Evolutionary conservation across 1,140 invertebrate species (phyloP), one percentile per base, ranked within the genome.

Genomic region (Galleria mellonella): DNA sequence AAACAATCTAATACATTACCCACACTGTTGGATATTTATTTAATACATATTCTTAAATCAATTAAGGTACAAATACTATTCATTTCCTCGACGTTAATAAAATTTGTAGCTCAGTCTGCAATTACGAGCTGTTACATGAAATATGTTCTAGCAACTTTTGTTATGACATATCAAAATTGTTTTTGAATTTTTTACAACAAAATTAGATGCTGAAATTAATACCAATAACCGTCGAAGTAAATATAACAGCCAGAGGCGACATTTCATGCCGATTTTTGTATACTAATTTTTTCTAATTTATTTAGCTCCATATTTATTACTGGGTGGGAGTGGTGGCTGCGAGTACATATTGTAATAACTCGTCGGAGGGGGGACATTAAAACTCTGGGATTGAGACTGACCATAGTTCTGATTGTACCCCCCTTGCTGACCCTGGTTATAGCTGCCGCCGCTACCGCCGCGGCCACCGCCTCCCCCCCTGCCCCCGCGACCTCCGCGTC

Each of bases 291-390:
- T 31, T 29, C 15, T 4, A 4, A 12, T 36, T 31, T 35, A 55
- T 31, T 66, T 59, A 13, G 53, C 37, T n/a, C 17, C 35, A 36
- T 49, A 58, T 30, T 63, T 51, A 12, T 36, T 49, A 9, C 45
- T 45, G 1, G 55, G 55, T 9, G 62, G 55, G 4, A 67, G 67
- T 0, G 69, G 74, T 0, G 72, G 77, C 35, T 77, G 73, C 0
- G 72, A 53, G 36, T 81, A 83, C 76, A 83, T 83, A 45, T 81
- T 81, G 38, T 83, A 83, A 45, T 81, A 83, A 43, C 58, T 74
- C 11, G 63, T 75, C 0, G 65, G 65, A 1, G 66, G 53, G 27
- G 63, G 59, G 4, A 51, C 54, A 41, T 13, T 53, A 38, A 45
- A 47, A n/a, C 27, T 37, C 9, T 58, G 55, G 0, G 17, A 1